Evolutionary conservation across 1,140 invertebrate genomes (phyloP).

Genomic region (Euwallacea similis): DNA sequence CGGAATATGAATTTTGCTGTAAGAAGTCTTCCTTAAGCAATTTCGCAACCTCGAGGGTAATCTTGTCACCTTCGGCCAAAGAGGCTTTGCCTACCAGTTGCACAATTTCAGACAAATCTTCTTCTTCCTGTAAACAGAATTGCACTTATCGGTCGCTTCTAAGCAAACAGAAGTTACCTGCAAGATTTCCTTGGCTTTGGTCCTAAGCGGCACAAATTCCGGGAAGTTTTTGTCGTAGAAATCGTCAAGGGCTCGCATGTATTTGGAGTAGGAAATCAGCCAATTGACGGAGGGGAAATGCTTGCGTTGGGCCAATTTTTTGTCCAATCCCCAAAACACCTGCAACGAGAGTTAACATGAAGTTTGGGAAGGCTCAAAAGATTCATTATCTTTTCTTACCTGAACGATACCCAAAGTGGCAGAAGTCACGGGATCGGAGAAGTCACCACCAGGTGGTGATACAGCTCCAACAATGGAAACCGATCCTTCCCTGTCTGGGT

Average conservation of each 20-base stretch:
- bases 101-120: constrained; percentile 99
- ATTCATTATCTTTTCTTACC: constrained; percentile 14
- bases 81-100: constrained; percentile 99
- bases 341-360: constrained; percentile 62
- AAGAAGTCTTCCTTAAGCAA: constrained; percentile 99
- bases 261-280: constrained; percentile 99
- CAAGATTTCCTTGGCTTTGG: constrained; percentile 94
- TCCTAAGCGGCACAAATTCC: constrained; percentile 96
- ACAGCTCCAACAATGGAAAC: constrained; percentile 99
- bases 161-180: constrained; percentile 59
- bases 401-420: constrained; percentile 74
- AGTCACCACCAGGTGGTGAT: constrained; percentile 99
- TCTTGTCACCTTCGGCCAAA: constrained; percentile 98
- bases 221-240: constrained; percentile 99
- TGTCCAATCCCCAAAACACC: constrained; percentile 99
- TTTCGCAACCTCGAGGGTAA: constrained; percentile 98
- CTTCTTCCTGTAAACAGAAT: constrained; percentile 79
- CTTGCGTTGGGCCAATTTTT: constrained; percentile 98
- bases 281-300: constrained; percentile 99
- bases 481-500: constrained; percentile 95
- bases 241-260: constrained; percentile 96
- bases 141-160: not conserved
- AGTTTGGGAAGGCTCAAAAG: not conserved
- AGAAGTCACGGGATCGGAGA: constrained; percentile 99
- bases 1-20: constrained; percentile 88